Evolutionary conservation across 2,113 vertebrate genomes (phyloP).

Genomic region (Sorex fumeus): DNA sequence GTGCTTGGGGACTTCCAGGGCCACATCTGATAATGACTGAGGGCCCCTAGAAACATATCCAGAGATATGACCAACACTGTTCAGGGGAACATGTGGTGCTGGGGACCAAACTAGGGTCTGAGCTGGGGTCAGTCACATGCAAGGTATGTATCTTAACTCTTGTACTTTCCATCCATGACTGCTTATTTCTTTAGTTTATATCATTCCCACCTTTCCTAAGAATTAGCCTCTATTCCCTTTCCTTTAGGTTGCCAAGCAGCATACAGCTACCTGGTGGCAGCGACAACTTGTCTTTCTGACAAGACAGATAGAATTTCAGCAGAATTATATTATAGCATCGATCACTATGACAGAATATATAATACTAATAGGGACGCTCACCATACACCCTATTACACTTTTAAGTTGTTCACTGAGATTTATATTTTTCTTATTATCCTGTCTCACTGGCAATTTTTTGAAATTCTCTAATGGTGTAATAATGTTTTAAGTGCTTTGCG

Average conservation of each 20-base stretch:
- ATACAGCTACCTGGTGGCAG: conserved; percentile 33
- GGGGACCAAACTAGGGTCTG: no score
- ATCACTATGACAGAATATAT: conserved; percentile 66
- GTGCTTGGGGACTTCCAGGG: no score
- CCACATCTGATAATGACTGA: no score
- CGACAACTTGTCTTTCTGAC: conserved; percentile 71
- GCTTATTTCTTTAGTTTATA: background rate
- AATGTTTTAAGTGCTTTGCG: conserved; percentile 54
- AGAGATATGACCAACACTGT: no score
- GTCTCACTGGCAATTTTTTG: conserved; percentile 62
- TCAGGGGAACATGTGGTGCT: no score
- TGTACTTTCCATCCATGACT: background rate
- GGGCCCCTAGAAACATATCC: no score
- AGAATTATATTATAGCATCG: conserved; percentile 60
- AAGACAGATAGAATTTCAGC: conserved; percentile 69
- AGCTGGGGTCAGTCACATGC: no score
- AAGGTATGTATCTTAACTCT: no score
- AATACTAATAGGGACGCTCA: conserved; percentile 53
- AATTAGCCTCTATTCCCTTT: conserved; percentile 33
- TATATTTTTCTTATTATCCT: conserved; percentile 67
- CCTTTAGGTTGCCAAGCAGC: background rate
- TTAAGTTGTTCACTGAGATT: conserved; percentile 60
- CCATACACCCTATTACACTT: conserved; percentile 21
- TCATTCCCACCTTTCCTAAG: background rate
- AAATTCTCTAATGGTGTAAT: conserved; percentile 51